phyloP scores from a whole-genome alignment of 2,888 invertebrate species.

The Cosmia pyralina region DNA sequence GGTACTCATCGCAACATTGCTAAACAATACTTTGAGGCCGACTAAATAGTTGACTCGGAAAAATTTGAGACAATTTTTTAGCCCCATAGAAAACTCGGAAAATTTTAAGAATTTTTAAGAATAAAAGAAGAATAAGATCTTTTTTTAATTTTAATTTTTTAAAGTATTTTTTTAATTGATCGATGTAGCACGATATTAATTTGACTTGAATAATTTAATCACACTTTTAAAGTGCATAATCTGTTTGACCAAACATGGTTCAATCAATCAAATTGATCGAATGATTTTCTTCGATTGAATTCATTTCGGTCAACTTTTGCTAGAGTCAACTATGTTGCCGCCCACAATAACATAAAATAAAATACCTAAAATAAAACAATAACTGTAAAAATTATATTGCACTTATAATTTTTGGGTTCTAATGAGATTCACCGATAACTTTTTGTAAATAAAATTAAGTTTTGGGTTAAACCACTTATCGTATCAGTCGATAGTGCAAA shows the following conservation, averaged over 20 bases:
- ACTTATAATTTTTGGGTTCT: constrained; percentile 64
- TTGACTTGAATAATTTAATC: constrained; percentile 8
- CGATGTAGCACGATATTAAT: constrained; percentile 3
- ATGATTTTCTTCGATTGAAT: neutral
- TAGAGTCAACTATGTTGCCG: constrained; percentile 32
- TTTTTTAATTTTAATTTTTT: too few relatives aligned
- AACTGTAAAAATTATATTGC: constrained; percentile 57
- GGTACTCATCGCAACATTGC: constrained; percentile 34
- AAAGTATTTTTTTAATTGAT: constrained; percentile 1
- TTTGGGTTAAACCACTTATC: constrained; percentile 46
- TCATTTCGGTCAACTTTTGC: neutral
- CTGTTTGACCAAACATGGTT: neutral
- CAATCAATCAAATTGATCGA: neutral
- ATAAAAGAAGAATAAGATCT: too few relatives aligned
- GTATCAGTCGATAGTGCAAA: constrained; percentile 39
- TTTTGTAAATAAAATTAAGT: constrained; percentile 30
- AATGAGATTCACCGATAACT: constrained; percentile 60
- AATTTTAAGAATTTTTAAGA: neutral
- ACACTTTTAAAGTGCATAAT: constrained; percentile 2
- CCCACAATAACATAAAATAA: constrained; percentile 25
- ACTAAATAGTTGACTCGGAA: constrained; percentile 28
- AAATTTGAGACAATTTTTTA: too few relatives aligned
- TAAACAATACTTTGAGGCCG: constrained; percentile 17
- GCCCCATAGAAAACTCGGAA: neutral
- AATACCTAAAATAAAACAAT: constrained; percentile 26